Evolutionary conservation across 2,888 invertebrate genomes (phyloP), one percentile per base, ranked within the genome.

Genomic region (Caenorhabditis uteleia): DNA sequence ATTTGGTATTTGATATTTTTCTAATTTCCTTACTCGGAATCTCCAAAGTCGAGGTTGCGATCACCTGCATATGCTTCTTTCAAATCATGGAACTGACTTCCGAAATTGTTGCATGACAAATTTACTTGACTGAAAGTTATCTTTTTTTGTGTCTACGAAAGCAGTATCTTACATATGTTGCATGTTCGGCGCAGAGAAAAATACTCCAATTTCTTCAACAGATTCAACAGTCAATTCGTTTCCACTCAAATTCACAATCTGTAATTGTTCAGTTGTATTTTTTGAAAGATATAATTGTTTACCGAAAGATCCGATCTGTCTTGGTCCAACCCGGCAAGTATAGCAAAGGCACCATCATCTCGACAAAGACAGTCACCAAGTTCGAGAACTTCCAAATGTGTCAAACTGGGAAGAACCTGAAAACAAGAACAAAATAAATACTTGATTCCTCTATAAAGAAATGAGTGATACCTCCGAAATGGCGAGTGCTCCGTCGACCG

Each of bases 401-500:
- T 21, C 3, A 55, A 43, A 6, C 29, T 25, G 1, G 40, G 38
- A 4, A 61, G 55, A 2, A 48, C 25, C 29, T 6, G 36, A 7
- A 7, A 36, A n/a, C 8, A 16, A n/a, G n/a, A n/a, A n/a, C n/a
- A n/a, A 29, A 12, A 29, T 14, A 29, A 10, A 12, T 10, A 29
- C 7, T 29, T 29, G 31, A 7, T 14, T 29, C 7, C 14, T 10
- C 31, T 10, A 12, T 29, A 29, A 10, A 10, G 8, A 29, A 29
- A 29, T 20, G 8, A 49, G 26, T 4, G 31, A 18, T 31, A 85
- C 85, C 70, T 87, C 86, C 0, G 92, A 90, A 26, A 97, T 87
- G 0, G 90, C 89, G 16, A 83, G 84, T 0, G 92, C 91, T 0
- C 95, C 97, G 72, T 88, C 88, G 0, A 80, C 82, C 7, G 88